phyloP scores from a whole-genome alignment of 2,888 invertebrate species.

The Xanthostigma xanthostigma region DNA sequence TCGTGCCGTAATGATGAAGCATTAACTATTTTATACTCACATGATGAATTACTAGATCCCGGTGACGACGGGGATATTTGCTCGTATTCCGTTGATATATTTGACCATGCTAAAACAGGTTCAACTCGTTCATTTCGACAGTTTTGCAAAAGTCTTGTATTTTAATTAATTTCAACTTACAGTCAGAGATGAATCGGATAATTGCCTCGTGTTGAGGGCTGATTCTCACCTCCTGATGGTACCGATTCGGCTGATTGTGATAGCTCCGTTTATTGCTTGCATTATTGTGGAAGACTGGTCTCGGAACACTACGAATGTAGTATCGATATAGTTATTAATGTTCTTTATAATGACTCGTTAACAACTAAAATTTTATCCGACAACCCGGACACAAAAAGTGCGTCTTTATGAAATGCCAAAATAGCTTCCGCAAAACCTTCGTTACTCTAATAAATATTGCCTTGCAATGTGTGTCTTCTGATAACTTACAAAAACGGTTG shows the following conservation, averaged over 20 bases:
- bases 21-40: background rate
- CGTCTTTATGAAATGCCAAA: background rate
- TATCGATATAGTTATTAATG: background rate
- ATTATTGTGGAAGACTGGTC: conserved; percentile 65
- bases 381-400: background rate
- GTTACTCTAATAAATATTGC: no score
- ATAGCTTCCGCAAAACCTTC: no score
- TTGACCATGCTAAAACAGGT: conserved; percentile 45
- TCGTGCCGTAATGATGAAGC: no score
- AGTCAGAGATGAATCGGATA: conserved; percentile 72
- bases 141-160: conserved; percentile 1
- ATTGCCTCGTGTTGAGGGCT: conserved; percentile 77
- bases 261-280: conserved; percentile 46
- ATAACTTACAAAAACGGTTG: no score
- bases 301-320: conserved; percentile 51
- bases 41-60: background rate
- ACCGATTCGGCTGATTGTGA: conserved; percentile 36
- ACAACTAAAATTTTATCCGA: background rate
- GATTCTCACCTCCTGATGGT: conserved; percentile 39
- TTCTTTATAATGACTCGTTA: no score
- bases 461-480: no score
- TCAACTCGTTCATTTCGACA: conserved; percentile 5
- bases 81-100: conserved; percentile 28
- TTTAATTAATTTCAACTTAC: conserved; percentile 37
- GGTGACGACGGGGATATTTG: conserved; percentile 20